Conservation (phyloP, 2,888 invertebrate species). For the Notodonta dromedarius region DNA sequence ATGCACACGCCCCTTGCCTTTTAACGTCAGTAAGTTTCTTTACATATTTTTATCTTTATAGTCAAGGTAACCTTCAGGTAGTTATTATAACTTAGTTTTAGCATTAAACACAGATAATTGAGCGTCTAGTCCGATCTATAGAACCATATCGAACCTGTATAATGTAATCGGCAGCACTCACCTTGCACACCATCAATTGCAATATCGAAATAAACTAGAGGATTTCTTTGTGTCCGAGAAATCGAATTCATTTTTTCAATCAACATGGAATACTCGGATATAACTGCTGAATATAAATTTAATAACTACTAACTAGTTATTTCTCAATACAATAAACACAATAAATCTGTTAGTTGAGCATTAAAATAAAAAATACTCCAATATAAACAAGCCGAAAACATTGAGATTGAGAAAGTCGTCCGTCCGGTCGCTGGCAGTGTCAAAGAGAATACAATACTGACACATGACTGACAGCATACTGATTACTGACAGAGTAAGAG, state of each 20-base stretch:
- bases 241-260: conserved; percentile 51
- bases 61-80: background rate
- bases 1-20: background rate
- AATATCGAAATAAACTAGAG: conserved; percentile 89
- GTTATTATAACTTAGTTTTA: background rate
- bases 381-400: background rate
- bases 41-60: background rate
- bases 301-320: background rate
- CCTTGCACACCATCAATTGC: conserved; percentile 87
- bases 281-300: conserved; percentile 9
- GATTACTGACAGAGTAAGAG: no score
- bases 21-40: background rate
- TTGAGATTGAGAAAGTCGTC: no score
- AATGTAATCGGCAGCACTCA: conserved; percentile 44
- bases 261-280: conserved; percentile 33
- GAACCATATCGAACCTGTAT: background rate
- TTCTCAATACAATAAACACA: background rate
- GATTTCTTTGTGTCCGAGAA: conserved; percentile 76
- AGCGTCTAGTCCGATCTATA: background rate
- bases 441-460: no score
- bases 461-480: no score
- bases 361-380: background rate
- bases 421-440: no score
- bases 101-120: background rate
- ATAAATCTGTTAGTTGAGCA: background rate